Evolutionary conservation across 2,888 invertebrate genomes (phyloP), one percentile per base, ranked within the genome.

Genomic region (Melanchra persicariae): DNA sequence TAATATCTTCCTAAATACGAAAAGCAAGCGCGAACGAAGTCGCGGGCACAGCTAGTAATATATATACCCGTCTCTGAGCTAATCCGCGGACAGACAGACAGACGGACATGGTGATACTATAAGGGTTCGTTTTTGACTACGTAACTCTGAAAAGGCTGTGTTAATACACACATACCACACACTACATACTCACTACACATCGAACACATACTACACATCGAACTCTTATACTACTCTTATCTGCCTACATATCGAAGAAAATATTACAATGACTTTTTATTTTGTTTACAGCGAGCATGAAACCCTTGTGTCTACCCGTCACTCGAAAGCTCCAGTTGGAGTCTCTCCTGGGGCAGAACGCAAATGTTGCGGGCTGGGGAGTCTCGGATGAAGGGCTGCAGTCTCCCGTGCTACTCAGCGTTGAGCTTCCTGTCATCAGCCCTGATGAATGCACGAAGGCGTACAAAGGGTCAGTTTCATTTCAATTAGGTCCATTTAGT

Each of bases 301-400:
- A 91, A 49, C 93, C 96, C 7, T 91, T 97, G 67, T 97, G 97
- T 77, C 77, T 97, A 66, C 97, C 97, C 8, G 85, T 88, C 7
- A 91, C 89, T 1, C 47, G 82, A 0, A 85, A 88, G 1, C 77
- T 96, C 1, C 90, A 92, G 85, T 80, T 43, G 0, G 88, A 91
- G 72, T 73, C 86, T 8, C 74, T 93, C 60, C 87, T 87, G 2
- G 92, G 92, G 0, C 49, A 83, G 54, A 85, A 91, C 76, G 93
- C 92, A 0, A 85, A 89, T 0, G 96, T 96, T 2, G 96, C 96
- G 0, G 97, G 97, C 0, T 97, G 97, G 97, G 97, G 97, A 19
- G 90, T 94, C 26, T 96, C 96, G 0, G 96, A 97, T 77, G 84
- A 87, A 0, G 94, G 94, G 0, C 66, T 93, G 2, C 92, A 93